Evolutionary conservation across 1,140 invertebrate species (phyloP).

Genomic region (Drosophila arawakana): DNA sequence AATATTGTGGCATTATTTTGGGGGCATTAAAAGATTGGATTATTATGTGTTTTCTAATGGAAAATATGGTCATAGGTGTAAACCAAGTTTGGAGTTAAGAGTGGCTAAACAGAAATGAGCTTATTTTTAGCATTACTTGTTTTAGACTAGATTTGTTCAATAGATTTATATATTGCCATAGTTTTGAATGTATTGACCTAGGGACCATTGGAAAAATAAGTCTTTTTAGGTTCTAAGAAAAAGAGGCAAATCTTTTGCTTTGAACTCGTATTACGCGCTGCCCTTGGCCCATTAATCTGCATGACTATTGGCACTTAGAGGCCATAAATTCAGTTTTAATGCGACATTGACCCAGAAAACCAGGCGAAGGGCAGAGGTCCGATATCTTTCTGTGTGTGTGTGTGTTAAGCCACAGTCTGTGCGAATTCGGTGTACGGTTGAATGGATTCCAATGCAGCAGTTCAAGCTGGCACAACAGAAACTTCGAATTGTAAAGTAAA

Average conservation of each 20-base stretch:
- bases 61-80: neutral
- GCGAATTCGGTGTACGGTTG: slow-evolving; percentile 57
- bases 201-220: too few relatives aligned
- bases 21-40: neutral
- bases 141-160: too few relatives aligned
- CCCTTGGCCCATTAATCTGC: slow-evolving; percentile 57
- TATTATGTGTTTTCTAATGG: neutral
- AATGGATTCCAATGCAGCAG: slow-evolving; percentile 61
- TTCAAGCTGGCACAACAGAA: slow-evolving; percentile 77
- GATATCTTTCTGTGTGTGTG: neutral
- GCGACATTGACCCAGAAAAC: slow-evolving; percentile 71
- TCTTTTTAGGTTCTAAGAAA: too few relatives aligned
- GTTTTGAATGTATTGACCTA: too few relatives aligned
- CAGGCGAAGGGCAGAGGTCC: slow-evolving; percentile 39
- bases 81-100: neutral
- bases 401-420: slow-evolving; percentile 47
- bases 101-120: neutral
- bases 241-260: neutral
- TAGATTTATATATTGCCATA: too few relatives aligned
- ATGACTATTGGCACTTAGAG: slow-evolving; percentile 71
- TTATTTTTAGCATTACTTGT: too few relatives aligned
- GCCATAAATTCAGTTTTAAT: slow-evolving; percentile 73
- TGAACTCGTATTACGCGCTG: neutral
- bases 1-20: slow-evolving; percentile 39
- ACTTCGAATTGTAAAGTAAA: slow-evolving; percentile 4